phyloP scores from a whole-genome alignment of 1,140 invertebrate genomes.

The Zeugodacus cucurbitae region DNA sequence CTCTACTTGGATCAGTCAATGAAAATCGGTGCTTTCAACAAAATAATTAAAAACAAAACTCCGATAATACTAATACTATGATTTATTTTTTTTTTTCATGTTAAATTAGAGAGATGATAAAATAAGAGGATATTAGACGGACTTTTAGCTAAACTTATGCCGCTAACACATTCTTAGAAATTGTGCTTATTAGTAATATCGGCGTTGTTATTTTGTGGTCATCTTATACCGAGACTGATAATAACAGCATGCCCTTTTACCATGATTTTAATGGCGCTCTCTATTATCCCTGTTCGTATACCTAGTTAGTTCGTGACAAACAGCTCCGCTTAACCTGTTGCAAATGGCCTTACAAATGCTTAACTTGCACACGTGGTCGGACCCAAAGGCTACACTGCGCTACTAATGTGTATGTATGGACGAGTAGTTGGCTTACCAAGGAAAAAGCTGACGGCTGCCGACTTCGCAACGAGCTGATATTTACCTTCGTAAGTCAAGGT shows the following conservation, averaged over 20 bases:
- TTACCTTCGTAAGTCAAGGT: not conserved
- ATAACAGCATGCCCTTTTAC: not conserved
- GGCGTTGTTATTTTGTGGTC: no score
- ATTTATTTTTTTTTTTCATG: no score
- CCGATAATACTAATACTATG: no score
- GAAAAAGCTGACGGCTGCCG: not conserved
- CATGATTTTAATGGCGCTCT: not conserved
- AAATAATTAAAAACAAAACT: no score
- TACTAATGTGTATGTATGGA: not conserved
- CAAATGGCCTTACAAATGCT: not conserved
- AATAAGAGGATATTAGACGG: no score
- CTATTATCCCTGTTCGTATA: not conserved
- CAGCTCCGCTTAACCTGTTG: conserved; percentile 10
- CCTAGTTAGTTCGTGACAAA: not conserved
- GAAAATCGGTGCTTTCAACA: no score
- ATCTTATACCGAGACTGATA: no score
- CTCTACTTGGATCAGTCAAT: no score
- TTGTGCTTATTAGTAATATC: no score
- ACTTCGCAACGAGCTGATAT: not conserved
- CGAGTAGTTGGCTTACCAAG: not conserved
- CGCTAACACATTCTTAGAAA: no score
- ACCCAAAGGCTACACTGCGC: not conserved
- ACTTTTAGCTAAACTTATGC: no score
- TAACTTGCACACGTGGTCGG: not conserved
- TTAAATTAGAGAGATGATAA: no score